Evolutionary conservation across 2,888 invertebrate species (phyloP), one percentile per base, ranked within the genome.

Genomic region (Galerucella pusilla): DNA sequence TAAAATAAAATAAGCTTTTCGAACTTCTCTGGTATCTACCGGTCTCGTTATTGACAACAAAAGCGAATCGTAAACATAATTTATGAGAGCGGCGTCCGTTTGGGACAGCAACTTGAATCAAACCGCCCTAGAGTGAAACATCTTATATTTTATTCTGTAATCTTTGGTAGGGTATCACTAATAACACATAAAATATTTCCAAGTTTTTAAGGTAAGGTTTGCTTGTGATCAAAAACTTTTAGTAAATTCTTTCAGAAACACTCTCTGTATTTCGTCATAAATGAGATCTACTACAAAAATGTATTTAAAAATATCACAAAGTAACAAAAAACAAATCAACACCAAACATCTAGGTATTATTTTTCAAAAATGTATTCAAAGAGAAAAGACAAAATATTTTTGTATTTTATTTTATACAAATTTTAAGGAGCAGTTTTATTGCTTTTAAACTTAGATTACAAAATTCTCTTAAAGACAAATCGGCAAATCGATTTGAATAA

Each of bases 271-370:
- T 72, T 72, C 72, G 66, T 65, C 64, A 65, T 72, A 72, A 72
- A 72, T 72, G 72, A 72, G 72, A 72, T 72, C 72, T 72, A 72
- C 72, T 72, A 72, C 72, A 72, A 72, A 66, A 60, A 20, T 71
- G 60, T 66, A 66, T 60, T 72, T 59, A 60, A 72, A 72, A 72
- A 72, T 72, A 72, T 72, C 72, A 72, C 72, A 72, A 72, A 60
- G 60, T 72, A 72, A 72, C 72, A 72, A 72, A 63, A 72, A 72
- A 72, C 59, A 72, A 66, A 72, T 72, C 59, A 72, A 72, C 72
- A 72, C 66, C 66, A 72, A 67, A 72, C 72, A 72, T 72, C 57
- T 72, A 72, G 72, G 72, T 72, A 72, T 72, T 45, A 72, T 57
- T 57, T 57, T 57, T 71, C 46, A 65, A 64, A 71, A 69, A 69